Percentiles rank a stretch among this genome's conserved stretches.
Evolutionary conservation across 1,140 invertebrate genomes (phyloP).

Genomic region (Drosophila subobscura): DNA sequence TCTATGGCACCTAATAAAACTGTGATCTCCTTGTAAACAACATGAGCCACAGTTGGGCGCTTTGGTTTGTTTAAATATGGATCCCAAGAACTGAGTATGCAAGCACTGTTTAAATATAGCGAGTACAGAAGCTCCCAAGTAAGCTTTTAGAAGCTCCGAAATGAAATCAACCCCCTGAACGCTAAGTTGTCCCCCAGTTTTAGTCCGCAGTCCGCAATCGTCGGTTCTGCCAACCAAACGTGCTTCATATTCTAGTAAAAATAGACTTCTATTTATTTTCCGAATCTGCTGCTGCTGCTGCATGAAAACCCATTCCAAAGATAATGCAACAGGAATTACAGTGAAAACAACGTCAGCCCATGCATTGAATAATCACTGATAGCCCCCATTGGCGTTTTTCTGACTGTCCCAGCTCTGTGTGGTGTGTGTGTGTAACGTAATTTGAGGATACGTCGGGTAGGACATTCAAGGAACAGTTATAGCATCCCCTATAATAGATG

Average conservation of each 20-base stretch:
- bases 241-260: conserved; percentile 56
- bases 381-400: conserved; percentile 1
- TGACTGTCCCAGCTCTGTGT: background rate
- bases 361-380: conserved; percentile 1
- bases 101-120: too few species aligned
- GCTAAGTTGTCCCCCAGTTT: conserved; percentile 32
- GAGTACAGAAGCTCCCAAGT: conserved; percentile 5
- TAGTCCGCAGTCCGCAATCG: conserved; percentile 64
- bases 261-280: conserved; percentile 36
- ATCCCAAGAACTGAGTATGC: too few species aligned
- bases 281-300: conserved; percentile 32
- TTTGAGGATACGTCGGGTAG: background rate
- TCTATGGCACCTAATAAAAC: too few species aligned
- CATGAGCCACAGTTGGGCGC: too few species aligned
- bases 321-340: conserved; percentile 29
- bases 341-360: background rate
- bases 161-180: conserved; percentile 29
- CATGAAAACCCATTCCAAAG: conserved; percentile 12
- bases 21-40: too few species aligned
- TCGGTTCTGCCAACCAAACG: conserved; percentile 78
- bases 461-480: conserved; percentile 3
- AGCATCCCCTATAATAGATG: background rate
- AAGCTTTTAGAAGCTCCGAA: conserved; percentile 21
- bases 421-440: conserved; percentile 17
- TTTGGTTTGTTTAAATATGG: too few species aligned